Base-by-base conservation (phyloP, 2,888 invertebrate species). In the Ectemnius cavifrons region DNA sequence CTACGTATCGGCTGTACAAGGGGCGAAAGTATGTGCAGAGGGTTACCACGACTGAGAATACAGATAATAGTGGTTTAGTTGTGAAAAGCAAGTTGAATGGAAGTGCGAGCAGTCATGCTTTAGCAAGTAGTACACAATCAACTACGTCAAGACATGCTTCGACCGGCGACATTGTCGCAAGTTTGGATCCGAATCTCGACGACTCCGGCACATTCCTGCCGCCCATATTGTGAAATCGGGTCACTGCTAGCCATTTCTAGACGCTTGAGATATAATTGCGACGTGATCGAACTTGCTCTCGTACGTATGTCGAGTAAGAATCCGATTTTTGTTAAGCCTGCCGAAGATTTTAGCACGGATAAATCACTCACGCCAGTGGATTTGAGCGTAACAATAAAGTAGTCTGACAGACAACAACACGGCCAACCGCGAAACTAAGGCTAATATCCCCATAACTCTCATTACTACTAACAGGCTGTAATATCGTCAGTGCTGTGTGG, bases 181-280 rank as follows among this genome's bases (percentile, higher is more conserved):
- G 91, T 77, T 88, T 92, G 80, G 92, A 92, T 80, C 91, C 91
- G 73, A 93, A 93, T 86, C 91, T 93, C 79, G 93, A 94, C 86
- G 93, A 94, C 89, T 93, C 94, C 61, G 94, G 93, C 77, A 93
- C 93, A 61, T 94, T 94, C 89, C 90, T 94, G 84, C 94, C 94
- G 60, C 93, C 94, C 73, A 93, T 94, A 86, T 92, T 94, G 87
- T 94, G 92, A 92, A 91, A 86, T 81, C 88, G 88, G 84, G 81
- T 89, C 74, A 87, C 87, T 84, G 89, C 88, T 82, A 90, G 90
- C 86, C 89, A 91, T 84, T 91, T 91, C 81, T 91, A 88, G 87
- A 75, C 77, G 75, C 60, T 71, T 62, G 52, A 60, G 63, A 69
- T 64, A 57, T 63, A 49, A 59, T 49, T 56, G 67, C 52, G 65